Conservation (phyloP, 2,888 invertebrate genomes). For the Euzophera pinguis region DNA sequence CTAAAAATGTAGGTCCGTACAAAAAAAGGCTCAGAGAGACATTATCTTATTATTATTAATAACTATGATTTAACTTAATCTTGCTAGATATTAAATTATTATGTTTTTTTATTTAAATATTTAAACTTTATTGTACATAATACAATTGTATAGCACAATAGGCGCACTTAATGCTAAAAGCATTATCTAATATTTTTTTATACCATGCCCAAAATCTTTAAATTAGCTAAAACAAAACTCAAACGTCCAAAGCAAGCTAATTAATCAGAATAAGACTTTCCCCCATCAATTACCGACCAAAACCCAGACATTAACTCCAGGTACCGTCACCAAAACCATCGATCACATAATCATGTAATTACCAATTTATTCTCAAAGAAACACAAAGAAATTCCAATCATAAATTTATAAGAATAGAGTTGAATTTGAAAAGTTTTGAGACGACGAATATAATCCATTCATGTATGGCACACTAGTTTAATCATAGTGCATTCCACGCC, state of each 20-base stretch:
- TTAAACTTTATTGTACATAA: too few species aligned
- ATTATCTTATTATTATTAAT: too few species aligned
- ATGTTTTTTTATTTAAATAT: too few species aligned
- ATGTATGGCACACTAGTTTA: constrained; percentile 47
- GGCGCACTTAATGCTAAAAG: too few species aligned
- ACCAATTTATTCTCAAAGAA: constrained; percentile 5
- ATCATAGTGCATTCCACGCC: constrained; percentile 64
- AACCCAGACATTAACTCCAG: constrained; percentile 32
- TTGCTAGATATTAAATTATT: too few species aligned
- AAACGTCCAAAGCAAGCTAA: constrained; percentile 17
- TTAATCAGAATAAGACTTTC: constrained; percentile 36
- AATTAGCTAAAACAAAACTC: constrained; percentile 11
- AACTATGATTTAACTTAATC: too few species aligned
- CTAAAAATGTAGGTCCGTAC: too few species aligned
- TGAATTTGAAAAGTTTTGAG: constrained; percentile 2
- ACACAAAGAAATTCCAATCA: constrained; percentile 23
- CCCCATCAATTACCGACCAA: constrained; percentile 39
- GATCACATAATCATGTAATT: constrained; percentile 34
- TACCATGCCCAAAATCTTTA: neutral
- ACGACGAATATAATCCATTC: constrained; percentile 36
- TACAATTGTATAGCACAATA: neutral
- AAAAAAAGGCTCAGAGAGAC: too few species aligned
- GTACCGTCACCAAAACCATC: constrained; percentile 42
- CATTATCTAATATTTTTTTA: too few species aligned
- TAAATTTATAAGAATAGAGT: constrained; percentile 19